Percentiles rank a stretch among this genome's conserved stretches.
Evolutionary conservation across 1,140 invertebrate genomes (phyloP).

Genomic region (Euwallacea similis): DNA sequence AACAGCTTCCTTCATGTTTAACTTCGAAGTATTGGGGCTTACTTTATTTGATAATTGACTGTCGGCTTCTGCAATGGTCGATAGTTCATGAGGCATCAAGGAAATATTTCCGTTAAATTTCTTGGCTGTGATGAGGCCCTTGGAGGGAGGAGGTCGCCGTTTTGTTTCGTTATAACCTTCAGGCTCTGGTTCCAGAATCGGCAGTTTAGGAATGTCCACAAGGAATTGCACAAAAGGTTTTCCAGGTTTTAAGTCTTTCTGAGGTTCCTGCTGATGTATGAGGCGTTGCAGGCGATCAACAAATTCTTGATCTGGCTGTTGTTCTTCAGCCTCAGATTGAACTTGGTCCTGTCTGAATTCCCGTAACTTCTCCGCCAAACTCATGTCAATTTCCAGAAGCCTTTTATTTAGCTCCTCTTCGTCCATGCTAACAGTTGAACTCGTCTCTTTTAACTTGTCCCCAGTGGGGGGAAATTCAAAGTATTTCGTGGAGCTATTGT

Average conservation of each 20-base stretch:
- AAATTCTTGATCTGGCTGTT: slow-evolving; percentile 24
- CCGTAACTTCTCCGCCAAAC: slow-evolving; percentile 43
- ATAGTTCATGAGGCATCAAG: slow-evolving; percentile 62
- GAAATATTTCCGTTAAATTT: slow-evolving; percentile 52
- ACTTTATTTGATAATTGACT: slow-evolving; percentile 44
- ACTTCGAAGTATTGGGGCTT: slow-evolving; percentile 36
- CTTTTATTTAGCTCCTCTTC: slow-evolving; percentile 40
- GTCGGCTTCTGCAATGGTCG: slow-evolving; percentile 63
- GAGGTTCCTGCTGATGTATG: slow-evolving; percentile 12
- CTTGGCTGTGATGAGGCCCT: slow-evolving; percentile 39
- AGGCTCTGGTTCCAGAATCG: slow-evolving; percentile 41
- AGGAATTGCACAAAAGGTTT: slow-evolving; percentile 39
- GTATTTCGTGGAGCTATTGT: slow-evolving; percentile 41
- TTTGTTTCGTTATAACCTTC: slow-evolving; percentile 1
- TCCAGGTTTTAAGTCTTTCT: not conserved
- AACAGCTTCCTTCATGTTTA: not conserved
- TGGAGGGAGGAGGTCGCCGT: slow-evolving; percentile 45
- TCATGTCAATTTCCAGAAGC: slow-evolving; percentile 45
- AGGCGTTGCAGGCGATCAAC: slow-evolving; percentile 27
- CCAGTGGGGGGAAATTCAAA: slow-evolving; percentile 43
- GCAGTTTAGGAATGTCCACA: slow-evolving; percentile 48
- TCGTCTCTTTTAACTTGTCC: slow-evolving; percentile 31
- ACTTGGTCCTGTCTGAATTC: slow-evolving; percentile 23
- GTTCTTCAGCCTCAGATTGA: not conserved
- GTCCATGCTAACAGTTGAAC: slow-evolving; percentile 33